Base-by-base conservation (phyloP, 2,113 vertebrate species). In the Rhea pennata region DNA sequence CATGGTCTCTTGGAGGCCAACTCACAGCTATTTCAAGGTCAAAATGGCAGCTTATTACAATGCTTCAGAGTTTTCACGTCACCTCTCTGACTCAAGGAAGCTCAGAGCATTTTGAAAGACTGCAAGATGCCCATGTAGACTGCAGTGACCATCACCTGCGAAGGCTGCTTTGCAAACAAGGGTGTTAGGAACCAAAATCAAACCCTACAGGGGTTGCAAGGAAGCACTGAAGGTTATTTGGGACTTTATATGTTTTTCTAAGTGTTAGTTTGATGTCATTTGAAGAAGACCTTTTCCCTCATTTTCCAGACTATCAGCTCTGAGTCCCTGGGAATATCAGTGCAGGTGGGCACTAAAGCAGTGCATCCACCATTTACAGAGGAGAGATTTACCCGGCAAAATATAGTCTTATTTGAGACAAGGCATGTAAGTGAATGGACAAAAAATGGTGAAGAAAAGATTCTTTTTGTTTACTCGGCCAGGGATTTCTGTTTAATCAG, bases 401-500 rank as follows among this genome's bases (percentile, higher is more conserved):
- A 61, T 2, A 23, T 24, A 39, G n/a, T 27, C 42, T 36, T 46
- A 7, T 46, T 88, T 42, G 73, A 86, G 69, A n/a, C 48, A 42
- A 42, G 65, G 12, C 62, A 6, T 12, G 5, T 51, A 69, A 76
- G 72, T 46, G 20, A 29, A 65, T 50, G 70, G 88, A 15, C 80
- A 76, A 66, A 96, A 92, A 56, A 58, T 7, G 33, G 39, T 76
- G 72, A 71, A 83, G 85, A 92, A 95, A 92, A 93, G 24, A 62
- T 67, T 58, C 84, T 91, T 94, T 83, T 46, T 96, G 87, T 96
- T 96, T 95, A 87, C 61, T 93, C 44, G 0, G 89, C 78, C 15
- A 89, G 66, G 81, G 67, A 95, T 96, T 97, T 96, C 84, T 96
- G 96, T 95, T 93, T 93, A 82, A 96, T 96, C 96, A 96, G 93